These are phyloP conservation scores for Invenusta paracnida DNA, from an alignment of 2,888 invertebrate species.

Conservation along the genomic window DNA sequence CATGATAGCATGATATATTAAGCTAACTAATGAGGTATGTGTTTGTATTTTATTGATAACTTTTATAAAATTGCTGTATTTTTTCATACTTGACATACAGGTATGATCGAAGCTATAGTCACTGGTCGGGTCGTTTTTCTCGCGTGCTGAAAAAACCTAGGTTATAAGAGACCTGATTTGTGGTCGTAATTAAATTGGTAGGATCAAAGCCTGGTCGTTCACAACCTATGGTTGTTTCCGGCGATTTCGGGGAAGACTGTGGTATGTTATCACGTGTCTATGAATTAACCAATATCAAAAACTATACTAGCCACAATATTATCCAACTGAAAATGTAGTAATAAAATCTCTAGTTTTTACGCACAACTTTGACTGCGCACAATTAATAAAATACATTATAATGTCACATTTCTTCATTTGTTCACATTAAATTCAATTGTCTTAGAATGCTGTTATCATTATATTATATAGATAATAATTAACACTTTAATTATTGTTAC, in stretches of 20 bases:
- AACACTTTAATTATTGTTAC: not conserved
- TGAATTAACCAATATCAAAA: not conserved
- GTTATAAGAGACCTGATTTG: not conserved
- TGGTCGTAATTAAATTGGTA: not conserved
- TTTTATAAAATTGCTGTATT: too few species aligned
- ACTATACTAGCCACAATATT: not conserved
- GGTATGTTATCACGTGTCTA: not conserved
- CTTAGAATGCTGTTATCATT: not conserved
- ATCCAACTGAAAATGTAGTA: not conserved
- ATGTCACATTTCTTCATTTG: not conserved
- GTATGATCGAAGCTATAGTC: not conserved
- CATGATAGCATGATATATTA: not conserved
- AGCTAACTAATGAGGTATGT: not conserved
- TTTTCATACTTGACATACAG: too few species aligned
- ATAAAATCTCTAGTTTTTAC: too few species aligned
- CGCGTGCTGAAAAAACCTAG: not conserved
- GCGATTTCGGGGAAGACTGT: not conserved
- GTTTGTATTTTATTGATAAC: too few species aligned
- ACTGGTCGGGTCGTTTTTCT: not conserved
- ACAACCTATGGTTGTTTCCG: not conserved
- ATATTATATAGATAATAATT: not conserved
- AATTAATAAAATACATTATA: not conserved
- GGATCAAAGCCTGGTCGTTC: not conserved
- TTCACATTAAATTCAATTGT: not conserved
- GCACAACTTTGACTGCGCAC: not conserved